Evolutionary conservation across 2,888 invertebrate genomes (phyloP), one percentile per base, ranked within the genome.

Genomic region (Drosophila monieri): DNA sequence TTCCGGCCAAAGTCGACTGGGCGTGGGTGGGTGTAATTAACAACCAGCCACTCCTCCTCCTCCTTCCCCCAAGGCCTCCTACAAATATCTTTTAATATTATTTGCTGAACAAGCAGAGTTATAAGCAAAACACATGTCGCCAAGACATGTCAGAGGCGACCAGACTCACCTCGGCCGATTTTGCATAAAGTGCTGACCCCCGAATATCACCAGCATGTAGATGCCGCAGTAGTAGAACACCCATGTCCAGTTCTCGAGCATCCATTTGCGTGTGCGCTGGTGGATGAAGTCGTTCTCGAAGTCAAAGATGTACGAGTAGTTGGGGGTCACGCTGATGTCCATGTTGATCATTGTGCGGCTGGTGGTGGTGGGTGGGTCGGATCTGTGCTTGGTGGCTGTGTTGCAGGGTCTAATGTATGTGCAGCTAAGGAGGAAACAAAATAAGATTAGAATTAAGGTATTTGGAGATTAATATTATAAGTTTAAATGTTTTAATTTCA

Each of bases 261-360:
- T 99, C 98, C 98, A 99, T 92, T 95, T 95, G 90, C 96, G 94
- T 84, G 97, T 96, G 83, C 95, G 94, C 88, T 95, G 94, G 90
- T 98, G 97, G 90, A 97, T 96, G 92, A 98, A 99, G 90, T 97
- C 95, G 90, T 96, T 96, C 93, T 99, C 99, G 90, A 99, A 98
- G 89, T 97, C 96, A 93, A 99, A 98, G 90, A 98, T 94, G 92
- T 97, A 97, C 46, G 97, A 96, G 92, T 98, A 98, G 92, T 98
- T 98, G 73, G 96, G 96, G 73, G 94, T 94, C 57, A 96, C 91
- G 71, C 91, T 91, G 39, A 93, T 91, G 88, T 93, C 93, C 91
- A 93, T 93, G 90, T 93, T 93, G 53, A 90, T 90, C 90, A 90
- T 85, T 71, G 48, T 79, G 43, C 39, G 9, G 9, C 15, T 18